phyloP scores from a whole-genome alignment of 2,113 vertebrate species.

The Coracopsis vasa region DNA sequence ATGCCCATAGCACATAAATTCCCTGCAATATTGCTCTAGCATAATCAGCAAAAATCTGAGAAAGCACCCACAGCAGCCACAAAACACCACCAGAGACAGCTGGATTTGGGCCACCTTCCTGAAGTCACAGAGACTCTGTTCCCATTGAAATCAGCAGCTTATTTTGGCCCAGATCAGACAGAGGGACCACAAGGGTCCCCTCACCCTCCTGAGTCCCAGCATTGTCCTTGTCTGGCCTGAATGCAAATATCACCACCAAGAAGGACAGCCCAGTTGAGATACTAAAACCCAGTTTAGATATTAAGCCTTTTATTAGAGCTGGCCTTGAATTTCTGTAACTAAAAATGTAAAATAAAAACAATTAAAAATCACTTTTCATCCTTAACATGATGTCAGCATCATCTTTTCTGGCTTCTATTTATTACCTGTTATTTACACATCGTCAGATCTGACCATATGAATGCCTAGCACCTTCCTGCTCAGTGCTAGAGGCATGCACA shows the following conservation, averaged over 20 bases:
- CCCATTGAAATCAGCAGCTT: not conserved
- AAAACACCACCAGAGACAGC: slow-evolving; percentile 7
- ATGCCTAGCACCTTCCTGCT: not conserved
- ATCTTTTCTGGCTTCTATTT: not conserved
- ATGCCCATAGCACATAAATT: slow-evolving; percentile 68
- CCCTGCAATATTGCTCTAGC: slow-evolving; percentile 57
- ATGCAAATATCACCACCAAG: fast-evolving
- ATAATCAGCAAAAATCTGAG: slow-evolving; percentile 67
- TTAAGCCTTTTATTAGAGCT: not conserved
- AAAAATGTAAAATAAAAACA: not conserved
- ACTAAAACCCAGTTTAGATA: not conserved
- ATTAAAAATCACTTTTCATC: not conserved
- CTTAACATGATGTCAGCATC: fast-evolving
- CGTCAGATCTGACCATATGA: fast-evolving
- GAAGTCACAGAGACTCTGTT: not conserved
- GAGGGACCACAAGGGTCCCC: not conserved
- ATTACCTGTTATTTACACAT: not conserved
- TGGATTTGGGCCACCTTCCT: not conserved
- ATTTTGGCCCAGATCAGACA: not conserved
- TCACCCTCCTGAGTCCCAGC: not conserved
- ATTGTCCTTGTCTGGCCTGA: not conserved
- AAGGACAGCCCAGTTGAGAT: not conserved
- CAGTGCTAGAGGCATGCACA: not conserved
- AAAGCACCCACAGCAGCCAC: slow-evolving; percentile 44
- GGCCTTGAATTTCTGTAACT: not conserved